phyloP scores from a whole-genome alignment of 2,888 invertebrate species.

The Epiblema foenella region DNA sequence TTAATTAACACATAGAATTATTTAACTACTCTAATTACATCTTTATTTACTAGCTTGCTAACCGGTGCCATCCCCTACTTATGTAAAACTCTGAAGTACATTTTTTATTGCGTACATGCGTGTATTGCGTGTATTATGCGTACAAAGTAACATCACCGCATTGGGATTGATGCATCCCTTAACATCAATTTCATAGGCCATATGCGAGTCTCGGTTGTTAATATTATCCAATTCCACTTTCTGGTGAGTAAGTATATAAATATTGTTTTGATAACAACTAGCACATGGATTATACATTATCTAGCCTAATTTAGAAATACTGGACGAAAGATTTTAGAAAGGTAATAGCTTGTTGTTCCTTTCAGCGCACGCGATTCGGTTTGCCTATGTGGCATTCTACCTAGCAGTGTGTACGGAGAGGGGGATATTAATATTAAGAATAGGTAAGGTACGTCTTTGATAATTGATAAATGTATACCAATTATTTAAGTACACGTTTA shows the following conservation, averaged over 20 bases:
- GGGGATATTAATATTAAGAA: not conserved
- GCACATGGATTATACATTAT: slow-evolving; percentile 21
- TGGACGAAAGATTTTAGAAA: slow-evolving; percentile 39
- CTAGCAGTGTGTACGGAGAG: not conserved
- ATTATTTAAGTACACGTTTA: not conserved
- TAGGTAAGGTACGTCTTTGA: not conserved
- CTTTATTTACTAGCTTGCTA: slow-evolving; percentile 27
- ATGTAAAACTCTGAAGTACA: slow-evolving; percentile 20
- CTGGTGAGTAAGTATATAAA: slow-evolving; percentile 5
- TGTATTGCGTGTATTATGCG: not conserved
- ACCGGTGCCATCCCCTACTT: slow-evolving; percentile 7
- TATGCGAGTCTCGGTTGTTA: slow-evolving; percentile 22
- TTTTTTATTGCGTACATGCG: not conserved
- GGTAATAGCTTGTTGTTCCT: slow-evolving; percentile 3
- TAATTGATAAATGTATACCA: not conserved
- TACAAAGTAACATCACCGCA: slow-evolving; percentile 5
- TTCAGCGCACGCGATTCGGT: slow-evolving; percentile 4
- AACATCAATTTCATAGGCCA: slow-evolving; percentile 27
- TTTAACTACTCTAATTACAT: slow-evolving; percentile 36
- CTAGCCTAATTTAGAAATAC: slow-evolving; percentile 33
- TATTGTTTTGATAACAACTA: slow-evolving; percentile 23
- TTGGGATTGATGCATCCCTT: not conserved
- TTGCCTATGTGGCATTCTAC: not conserved
- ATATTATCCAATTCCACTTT: slow-evolving; percentile 11
- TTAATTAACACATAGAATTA: slow-evolving; percentile 34